Evolutionary conservation across 2,113 vertebrate species (phyloP), one percentile per base, ranked within the genome.

Genomic region (Calonectris borealis): DNA sequence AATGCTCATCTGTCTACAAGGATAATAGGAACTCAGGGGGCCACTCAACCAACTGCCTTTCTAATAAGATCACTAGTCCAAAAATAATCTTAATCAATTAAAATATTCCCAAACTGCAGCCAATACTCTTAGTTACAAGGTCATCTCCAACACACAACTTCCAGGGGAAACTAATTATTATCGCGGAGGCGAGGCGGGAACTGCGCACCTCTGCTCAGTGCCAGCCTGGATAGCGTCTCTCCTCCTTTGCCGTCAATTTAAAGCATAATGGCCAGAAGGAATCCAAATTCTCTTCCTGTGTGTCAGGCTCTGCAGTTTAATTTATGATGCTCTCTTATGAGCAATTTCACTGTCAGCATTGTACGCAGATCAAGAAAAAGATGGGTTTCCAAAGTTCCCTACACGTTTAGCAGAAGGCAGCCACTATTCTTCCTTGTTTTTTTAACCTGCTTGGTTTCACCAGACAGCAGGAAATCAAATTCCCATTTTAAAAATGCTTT

Each of bases 31-130:
- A 97, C 97, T 96, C 97, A 84, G 77, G 96, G 88, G 97, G 96
- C 88, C 90, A 92, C 91, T 97, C 97, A 96, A 97, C 97, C 96
- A 97, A 96, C 97, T 96, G 96, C 86, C 93, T 97, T 95, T 92
- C 96, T 96, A 97, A 97, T 97, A 97, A 97, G 94, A 96, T 92
- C 85, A 75, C 96, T 82, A 96, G 95, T 96, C 96, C 96, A 97
- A 97, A 97, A 97, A 97, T 96, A 96, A 96, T 97, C 94, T 94
- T 97, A 96, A 97, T 97, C 97, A 97, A 97, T 97, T 97, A 96
- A 95, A 96, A 96, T 94, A 97, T 96, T 95, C 96, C 95, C 95
- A 95, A 94, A 94, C 78, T 94, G 92, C 92, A 91, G 51, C 88
- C 93, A 94, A 78, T 88, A 84, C 96, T 95, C 90, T 83, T 80